These are phyloP conservation scores for Halichoeres trimaculatus DNA, from an alignment of 2,113 vertebrate genomes.

Conservation along the genomic window DNA sequence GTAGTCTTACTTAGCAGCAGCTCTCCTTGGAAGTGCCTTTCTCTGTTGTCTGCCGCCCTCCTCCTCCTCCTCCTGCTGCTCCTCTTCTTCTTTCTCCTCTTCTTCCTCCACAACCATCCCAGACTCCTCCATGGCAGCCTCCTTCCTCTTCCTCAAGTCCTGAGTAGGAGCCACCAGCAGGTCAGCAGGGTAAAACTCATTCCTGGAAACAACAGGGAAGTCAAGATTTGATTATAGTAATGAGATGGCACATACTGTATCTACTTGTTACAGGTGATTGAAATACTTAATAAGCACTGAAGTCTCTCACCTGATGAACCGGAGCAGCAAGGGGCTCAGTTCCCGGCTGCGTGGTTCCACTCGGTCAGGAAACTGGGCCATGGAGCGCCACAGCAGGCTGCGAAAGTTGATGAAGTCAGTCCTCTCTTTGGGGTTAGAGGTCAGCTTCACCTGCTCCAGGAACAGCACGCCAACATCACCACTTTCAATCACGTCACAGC, in stretches of 20 bases:
- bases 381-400: slow-evolving; percentile 90
- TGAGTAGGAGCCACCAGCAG: slow-evolving; percentile 92
- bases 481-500: slow-evolving; percentile 79
- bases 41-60: slow-evolving; percentile 56
- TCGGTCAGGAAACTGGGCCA: slow-evolving; percentile 90
- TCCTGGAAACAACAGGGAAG: slow-evolving; percentile 78
- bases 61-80: slow-evolving; percentile 56
- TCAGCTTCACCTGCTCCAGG: slow-evolving; percentile 81
- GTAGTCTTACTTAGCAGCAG: slow-evolving; percentile 89
- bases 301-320: slow-evolving; percentile 89
- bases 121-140: slow-evolving; percentile 53
- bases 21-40: slow-evolving; percentile 88
- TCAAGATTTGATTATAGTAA: neutral
- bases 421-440: slow-evolving; percentile 80
- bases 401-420: slow-evolving; percentile 95
- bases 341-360: slow-evolving; percentile 93
- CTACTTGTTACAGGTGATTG: neutral
- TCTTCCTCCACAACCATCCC: slow-evolving; percentile 68
- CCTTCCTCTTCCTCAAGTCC: slow-evolving; percentile 83
- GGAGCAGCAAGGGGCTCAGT: slow-evolving; percentile 92
- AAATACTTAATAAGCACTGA: neutral
- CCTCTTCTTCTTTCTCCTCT: slow-evolving; percentile 67
- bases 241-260: neutral
- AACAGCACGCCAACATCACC: slow-evolving; percentile 85
- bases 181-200: slow-evolving; percentile 93